Percentiles rank a stretch among this genome's conserved stretches.
phyloP scores from a whole-genome alignment of 35 echinoderm and acorn worm genomes.

The Diadema setosum region DNA sequence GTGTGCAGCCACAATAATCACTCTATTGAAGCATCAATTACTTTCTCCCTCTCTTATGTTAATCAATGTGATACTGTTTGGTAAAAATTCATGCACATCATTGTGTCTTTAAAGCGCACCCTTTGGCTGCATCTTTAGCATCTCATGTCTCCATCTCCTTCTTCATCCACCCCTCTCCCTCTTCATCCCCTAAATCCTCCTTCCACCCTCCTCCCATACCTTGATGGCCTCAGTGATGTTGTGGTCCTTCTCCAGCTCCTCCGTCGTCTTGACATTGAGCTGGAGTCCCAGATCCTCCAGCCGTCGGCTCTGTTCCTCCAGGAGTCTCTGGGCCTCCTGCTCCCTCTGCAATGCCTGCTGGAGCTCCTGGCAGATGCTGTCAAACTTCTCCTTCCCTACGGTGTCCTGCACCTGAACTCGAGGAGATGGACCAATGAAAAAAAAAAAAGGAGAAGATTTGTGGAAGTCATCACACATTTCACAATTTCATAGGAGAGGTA shows the following conservation, averaged over 20 bases:
- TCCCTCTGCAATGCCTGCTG: constrained; percentile 70
- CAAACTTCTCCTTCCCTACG: constrained; percentile 78
- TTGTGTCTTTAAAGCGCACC: too few species aligned
- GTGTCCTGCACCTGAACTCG: constrained; percentile 33
- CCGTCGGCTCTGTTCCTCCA: constrained; percentile 80
- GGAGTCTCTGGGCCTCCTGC: constrained; percentile 79
- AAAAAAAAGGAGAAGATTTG: too few species aligned
- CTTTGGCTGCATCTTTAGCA: too few species aligned
- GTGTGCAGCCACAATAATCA: too few species aligned
- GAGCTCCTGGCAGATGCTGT: constrained; percentile 78
- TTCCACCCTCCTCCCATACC: constrained; percentile 10
- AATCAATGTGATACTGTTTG: too few species aligned
- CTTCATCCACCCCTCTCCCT: neutral
- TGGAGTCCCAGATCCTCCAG: constrained; percentile 81
- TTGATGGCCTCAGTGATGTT: constrained; percentile 89
- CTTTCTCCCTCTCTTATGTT: too few species aligned
- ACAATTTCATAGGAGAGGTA: too few species aligned
- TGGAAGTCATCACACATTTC: too few species aligned
- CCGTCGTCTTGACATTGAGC: constrained; percentile 77
- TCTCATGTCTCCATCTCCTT: neutral
- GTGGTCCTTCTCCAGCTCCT: constrained; percentile 75
- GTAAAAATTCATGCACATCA: too few species aligned
- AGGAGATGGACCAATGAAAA: too few species aligned
- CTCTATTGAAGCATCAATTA: too few species aligned
- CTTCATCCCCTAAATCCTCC: neutral